A percentile compares a stretch with the other conserved stretches of the same genome.
These are phyloP conservation scores for Spinibarbus caldwelli DNA, from an alignment of 2,797 vertebrate species.

Conservation along the genomic window DNA sequence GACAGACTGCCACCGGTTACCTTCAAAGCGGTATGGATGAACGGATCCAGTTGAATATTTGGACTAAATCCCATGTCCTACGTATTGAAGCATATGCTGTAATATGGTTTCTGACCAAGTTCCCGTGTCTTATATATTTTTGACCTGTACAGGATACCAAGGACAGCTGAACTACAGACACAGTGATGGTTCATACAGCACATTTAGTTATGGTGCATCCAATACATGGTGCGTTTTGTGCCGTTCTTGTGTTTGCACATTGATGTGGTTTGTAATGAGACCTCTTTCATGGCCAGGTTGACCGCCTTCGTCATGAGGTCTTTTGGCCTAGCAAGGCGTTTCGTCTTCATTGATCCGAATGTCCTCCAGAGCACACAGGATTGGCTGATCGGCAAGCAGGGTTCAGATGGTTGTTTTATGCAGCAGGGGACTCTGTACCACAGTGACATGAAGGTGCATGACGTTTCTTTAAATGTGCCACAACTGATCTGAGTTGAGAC, in stretches of 20 bases:
- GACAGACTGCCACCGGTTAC: conserved; percentile 66
- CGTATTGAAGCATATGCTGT: too few relatives aligned
- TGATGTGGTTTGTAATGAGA: neutral
- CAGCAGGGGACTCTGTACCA: conserved; percentile 78
- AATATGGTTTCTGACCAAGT: too few relatives aligned
- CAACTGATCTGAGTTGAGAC: neutral
- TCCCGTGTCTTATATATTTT: too few relatives aligned
- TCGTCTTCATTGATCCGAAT: conserved; percentile 79
- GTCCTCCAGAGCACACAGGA: conserved; percentile 68
- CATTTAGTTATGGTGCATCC: conserved; percentile 73
- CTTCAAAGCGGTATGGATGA: conserved; percentile 74
- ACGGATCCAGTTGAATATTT: neutral
- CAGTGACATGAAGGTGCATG: conserved; percentile 79
- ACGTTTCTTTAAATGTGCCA: neutral
- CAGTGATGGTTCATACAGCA: conserved; percentile 75
- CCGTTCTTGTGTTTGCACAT: neutral
- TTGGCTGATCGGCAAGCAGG: conserved; percentile 76
- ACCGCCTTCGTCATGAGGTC: conserved; percentile 86
- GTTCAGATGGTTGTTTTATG: conserved; percentile 77
- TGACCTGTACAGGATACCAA: conserved; percentile 77
- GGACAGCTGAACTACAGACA: conserved; percentile 80
- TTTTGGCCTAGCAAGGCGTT: conserved; percentile 77
- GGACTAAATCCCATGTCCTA: neutral
- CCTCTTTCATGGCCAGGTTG: conserved; percentile 70
- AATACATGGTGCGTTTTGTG: conserved; percentile 80